phyloP scores from a whole-genome alignment of 37 sponge, comb jelly and placozoan genomes.

The Petrosia ficiformis region DNA sequence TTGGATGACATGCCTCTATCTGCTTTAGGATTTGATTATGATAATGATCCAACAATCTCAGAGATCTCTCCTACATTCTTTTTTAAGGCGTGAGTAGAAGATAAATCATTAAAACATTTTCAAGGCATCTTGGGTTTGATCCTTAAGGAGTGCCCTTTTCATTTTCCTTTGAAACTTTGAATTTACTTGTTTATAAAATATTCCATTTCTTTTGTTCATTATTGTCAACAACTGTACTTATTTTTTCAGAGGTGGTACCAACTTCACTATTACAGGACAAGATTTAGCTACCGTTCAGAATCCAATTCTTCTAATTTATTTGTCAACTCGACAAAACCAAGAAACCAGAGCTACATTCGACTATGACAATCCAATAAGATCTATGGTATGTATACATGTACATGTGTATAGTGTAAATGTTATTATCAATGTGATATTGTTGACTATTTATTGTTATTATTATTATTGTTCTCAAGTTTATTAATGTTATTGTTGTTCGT shows the following conservation, averaged over 20 bases:
- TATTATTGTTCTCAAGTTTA: too few species aligned
- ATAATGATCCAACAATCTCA: slow-evolving; percentile 27
- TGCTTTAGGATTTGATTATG: slow-evolving; percentile 19
- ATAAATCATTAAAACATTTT: background rate
- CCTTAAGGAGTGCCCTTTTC: too few species aligned
- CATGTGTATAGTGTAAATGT: too few species aligned
- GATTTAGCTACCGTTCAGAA: slow-evolving; percentile 21
- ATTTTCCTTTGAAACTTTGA: background rate
- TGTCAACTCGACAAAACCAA: too few species aligned
- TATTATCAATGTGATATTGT: too few species aligned
- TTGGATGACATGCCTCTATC: slow-evolving; percentile 7
- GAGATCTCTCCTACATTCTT: slow-evolving; percentile 14
- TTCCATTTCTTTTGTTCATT: background rate
- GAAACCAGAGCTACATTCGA: too few species aligned
- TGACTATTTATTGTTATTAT: too few species aligned
- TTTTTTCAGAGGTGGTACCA: slow-evolving; percentile 40
- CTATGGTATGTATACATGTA: too few species aligned
- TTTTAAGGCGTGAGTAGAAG: slow-evolving; percentile 21
- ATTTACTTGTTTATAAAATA: background rate
- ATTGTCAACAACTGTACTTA: background rate
- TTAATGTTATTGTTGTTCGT: too few species aligned
- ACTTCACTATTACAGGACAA: slow-evolving; percentile 18
- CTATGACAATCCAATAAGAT: too few species aligned
- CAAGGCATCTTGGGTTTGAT: too few species aligned
- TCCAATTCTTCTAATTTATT: slow-evolving; percentile 41